Conservation (phyloP, 2,113 vertebrate genomes). For the Phainopepla nitens region DNA sequence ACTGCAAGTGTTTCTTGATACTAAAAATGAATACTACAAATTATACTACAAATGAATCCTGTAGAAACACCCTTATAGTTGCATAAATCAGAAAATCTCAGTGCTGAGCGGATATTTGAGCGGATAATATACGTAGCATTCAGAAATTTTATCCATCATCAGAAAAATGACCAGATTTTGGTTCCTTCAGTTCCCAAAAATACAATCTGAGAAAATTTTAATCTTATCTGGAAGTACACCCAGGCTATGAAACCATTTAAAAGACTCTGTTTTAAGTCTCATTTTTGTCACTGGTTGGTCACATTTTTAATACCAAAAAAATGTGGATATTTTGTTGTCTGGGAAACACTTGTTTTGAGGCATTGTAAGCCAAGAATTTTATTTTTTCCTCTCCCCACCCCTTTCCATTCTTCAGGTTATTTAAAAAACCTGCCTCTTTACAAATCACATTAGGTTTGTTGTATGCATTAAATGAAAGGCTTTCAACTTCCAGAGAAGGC, state of each 20-base stretch:
- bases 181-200: background rate
- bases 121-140: background rate
- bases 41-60: background rate
- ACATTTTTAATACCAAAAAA: background rate
- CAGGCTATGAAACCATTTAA: background rate
- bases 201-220: background rate
- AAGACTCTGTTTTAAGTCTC: background rate
- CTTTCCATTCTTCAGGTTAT: background rate
- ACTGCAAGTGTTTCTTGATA: background rate
- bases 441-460: slow-evolving; percentile 17
- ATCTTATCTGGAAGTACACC: background rate
- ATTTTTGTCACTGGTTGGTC: background rate
- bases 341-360: background rate
- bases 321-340: background rate
- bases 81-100: background rate
- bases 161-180: background rate
- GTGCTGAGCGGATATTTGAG: background rate
- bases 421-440: background rate
- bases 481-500: background rate
- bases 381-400: background rate
- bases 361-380: background rate
- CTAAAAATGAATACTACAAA: too few species aligned
- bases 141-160: background rate
- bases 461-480: slow-evolving; percentile 5
- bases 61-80: background rate